A percentile compares a stretch with the other conserved stretches of the same genome.
Evolutionary conservation across 64 coral and sea anemone species (phyloP).

Genomic region (Catalaphyllia jardinei): DNA sequence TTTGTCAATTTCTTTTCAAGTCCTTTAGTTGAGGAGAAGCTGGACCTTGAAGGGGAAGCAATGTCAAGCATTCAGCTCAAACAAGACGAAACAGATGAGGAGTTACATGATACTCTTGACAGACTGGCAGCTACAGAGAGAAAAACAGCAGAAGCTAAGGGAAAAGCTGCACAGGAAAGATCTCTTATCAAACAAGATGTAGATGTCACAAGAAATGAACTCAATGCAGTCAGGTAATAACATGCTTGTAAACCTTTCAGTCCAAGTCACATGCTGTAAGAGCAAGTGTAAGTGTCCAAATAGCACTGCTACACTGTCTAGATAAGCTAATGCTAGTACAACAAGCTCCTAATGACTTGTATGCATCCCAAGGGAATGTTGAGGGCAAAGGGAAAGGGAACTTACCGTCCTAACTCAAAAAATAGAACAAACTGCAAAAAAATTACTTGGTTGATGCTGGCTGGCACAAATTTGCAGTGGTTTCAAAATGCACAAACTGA

Average conservation of each 20-base stretch:
- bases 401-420: no score
- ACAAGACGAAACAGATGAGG: constrained; percentile 95
- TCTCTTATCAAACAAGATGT: constrained; percentile 94
- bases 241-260: background rate
- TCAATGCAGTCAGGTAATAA: constrained; percentile 90
- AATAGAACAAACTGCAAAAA: no score
- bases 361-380: no score
- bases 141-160: constrained; percentile 87
- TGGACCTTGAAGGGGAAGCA: constrained; percentile 94
- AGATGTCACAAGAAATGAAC: constrained; percentile 85
- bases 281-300: background rate
- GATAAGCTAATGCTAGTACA: no score
- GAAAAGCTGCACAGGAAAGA: constrained; percentile 83
- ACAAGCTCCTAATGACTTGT: no score
- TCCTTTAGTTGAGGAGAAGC: constrained; percentile 96
- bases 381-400: no score
- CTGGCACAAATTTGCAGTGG: no score
- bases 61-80: constrained; percentile 98
- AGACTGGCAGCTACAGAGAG: constrained; percentile 85
- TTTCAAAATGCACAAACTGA: no score
- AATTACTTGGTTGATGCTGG: no score
- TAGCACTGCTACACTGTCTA: no score
- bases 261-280: background rate
- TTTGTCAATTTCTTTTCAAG: constrained; percentile 19
- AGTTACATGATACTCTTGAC: constrained; percentile 69